These are phyloP conservation scores for Cataglyphis livida DNA, from an alignment of 2,888 invertebrate genomes.

Conservation along the genomic window DNA sequence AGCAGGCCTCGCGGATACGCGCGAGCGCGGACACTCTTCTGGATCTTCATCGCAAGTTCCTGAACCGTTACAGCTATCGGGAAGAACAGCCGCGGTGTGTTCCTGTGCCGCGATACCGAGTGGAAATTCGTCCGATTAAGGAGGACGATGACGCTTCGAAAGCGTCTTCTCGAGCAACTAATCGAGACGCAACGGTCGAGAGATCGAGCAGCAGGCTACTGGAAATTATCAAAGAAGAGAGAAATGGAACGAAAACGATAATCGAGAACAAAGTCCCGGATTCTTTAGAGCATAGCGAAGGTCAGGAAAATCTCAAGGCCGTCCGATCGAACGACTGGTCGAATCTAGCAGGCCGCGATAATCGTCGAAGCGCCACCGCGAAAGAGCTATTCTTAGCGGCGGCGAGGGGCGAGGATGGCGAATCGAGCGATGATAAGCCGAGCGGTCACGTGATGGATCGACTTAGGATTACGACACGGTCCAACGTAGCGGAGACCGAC, in stretches of 20 bases:
- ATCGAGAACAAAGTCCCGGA: constrained; percentile 2
- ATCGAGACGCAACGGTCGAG: not conserved
- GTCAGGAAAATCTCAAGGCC: constrained; percentile 80
- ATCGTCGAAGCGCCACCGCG: constrained; percentile 17
- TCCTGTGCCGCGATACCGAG: constrained; percentile 74
- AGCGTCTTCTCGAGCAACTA: not conserved
- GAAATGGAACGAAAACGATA: constrained; percentile 1
- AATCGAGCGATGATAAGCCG: constrained; percentile 40
- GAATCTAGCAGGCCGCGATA: constrained; percentile 78
- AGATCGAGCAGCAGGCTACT: constrained; percentile 74
- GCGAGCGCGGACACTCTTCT: constrained; percentile 88
- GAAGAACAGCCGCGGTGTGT: constrained; percentile 79
- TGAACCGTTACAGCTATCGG: constrained; percentile 89
- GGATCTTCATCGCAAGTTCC: constrained; percentile 90
- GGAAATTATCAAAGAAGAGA: constrained; percentile 81
- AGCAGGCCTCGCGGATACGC: constrained; percentile 87
- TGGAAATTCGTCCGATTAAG: constrained; percentile 60
- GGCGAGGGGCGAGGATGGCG: constrained; percentile 33
- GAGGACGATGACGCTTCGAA: constrained; percentile 23
- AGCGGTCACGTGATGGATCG: constrained; percentile 40
- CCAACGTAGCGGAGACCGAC: not conserved
- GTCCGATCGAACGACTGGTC: constrained; percentile 84
- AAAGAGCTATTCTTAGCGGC: constrained; percentile 40
- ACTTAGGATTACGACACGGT: constrained; percentile 40
- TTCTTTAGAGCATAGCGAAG: constrained; percentile 48